phyloP scores from a whole-genome alignment of 2,888 invertebrate species.

The Imbricaverruca yamaguchii region DNA sequence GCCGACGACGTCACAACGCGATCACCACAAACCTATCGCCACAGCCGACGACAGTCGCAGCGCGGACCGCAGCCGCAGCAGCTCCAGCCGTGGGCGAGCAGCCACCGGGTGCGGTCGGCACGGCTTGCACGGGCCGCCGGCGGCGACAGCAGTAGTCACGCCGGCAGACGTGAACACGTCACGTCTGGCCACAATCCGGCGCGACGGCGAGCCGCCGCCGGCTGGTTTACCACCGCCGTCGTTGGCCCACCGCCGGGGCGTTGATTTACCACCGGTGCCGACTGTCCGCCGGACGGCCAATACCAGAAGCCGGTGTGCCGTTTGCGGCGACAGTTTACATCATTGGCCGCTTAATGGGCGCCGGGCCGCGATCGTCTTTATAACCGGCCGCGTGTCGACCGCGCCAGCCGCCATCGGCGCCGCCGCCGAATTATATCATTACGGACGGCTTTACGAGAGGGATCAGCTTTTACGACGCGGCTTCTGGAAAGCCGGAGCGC shows the following conservation, averaged over 20 bases:
- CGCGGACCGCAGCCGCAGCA: too few species aligned
- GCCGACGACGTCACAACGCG: too few species aligned
- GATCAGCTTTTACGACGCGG: slow-evolving; percentile 7
- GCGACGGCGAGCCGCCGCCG: too few species aligned
- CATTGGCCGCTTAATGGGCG: not conserved
- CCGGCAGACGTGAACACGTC: too few species aligned
- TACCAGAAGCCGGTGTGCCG: not conserved
- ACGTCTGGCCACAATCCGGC: too few species aligned
- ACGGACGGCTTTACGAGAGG: not conserved
- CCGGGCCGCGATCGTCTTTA: not conserved
- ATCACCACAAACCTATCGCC: too few species aligned
- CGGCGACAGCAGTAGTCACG: not conserved
- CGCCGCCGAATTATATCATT: not conserved
- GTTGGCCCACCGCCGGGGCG: not conserved
- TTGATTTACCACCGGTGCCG: not conserved
- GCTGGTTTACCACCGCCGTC: not conserved
- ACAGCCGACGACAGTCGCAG: too few species aligned
- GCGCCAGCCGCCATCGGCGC: not conserved
- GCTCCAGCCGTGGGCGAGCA: not conserved
- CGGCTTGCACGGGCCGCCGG: not conserved
- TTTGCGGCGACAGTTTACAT: slow-evolving; percentile 1
- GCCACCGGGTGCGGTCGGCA: not conserved
- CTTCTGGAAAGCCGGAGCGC: not conserved
- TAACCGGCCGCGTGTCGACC: not conserved
- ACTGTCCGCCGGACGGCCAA: too few species aligned